A percentile compares a stretch with the other conserved stretches of the same genome.
These are phyloP conservation scores for Numenius arquata DNA, from an alignment of 2,113 vertebrate species.

Conservation along the genomic window DNA sequence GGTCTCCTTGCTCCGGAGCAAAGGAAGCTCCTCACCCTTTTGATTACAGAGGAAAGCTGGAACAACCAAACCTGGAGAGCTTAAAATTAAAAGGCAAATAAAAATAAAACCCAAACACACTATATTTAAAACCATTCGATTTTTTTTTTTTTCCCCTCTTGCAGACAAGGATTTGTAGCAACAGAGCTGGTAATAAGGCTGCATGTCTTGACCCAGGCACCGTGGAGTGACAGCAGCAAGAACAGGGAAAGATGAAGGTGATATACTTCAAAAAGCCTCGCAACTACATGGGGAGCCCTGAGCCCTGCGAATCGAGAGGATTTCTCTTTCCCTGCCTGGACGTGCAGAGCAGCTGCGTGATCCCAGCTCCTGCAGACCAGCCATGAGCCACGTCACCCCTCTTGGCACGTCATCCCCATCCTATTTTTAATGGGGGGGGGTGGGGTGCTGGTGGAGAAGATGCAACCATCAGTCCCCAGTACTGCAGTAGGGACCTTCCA, in stretches of 20 bases:
- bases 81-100: background rate
- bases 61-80: background rate
- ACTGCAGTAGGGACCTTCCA: background rate
- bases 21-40: slow-evolving; percentile 22
- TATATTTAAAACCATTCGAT: background rate
- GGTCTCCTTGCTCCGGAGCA: background rate
- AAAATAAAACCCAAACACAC: background rate
- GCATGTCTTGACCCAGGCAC: background rate
- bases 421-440: background rate
- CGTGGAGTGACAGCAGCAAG: background rate
- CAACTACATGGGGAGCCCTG: background rate
- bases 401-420: background rate
- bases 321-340: background rate
- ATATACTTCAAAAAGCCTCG: background rate
- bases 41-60: slow-evolving; percentile 9
- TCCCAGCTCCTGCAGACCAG: background rate
- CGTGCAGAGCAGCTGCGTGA: background rate
- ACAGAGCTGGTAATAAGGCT: background rate
- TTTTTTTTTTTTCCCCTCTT: background rate
- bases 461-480: background rate
- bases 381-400: background rate
- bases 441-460: background rate
- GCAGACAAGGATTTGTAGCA: background rate
- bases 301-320: background rate
- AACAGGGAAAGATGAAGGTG: background rate